Evolutionary conservation across 1,140 invertebrate genomes (phyloP).

Genomic region (Pseudomyrmex sp.): DNA sequence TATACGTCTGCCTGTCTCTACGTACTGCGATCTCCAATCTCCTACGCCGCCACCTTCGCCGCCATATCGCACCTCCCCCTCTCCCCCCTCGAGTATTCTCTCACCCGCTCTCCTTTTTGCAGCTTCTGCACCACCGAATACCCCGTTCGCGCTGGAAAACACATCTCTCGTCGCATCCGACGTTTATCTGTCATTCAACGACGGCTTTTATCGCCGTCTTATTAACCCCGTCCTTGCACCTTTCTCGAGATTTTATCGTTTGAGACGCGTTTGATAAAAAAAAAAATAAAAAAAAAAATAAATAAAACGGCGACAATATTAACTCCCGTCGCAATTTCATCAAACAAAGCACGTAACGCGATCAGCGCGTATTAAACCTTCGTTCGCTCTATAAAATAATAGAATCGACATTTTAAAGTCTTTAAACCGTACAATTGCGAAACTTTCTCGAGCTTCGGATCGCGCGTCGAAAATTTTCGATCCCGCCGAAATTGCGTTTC

Average conservation of each 20-base stretch:
- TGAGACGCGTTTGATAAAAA: conserved; percentile 16
- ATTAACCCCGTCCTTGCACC: conserved; percentile 14
- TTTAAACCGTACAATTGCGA: no score
- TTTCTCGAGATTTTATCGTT: conserved; percentile 23
- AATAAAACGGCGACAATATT: neutral
- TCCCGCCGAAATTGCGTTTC: neutral
- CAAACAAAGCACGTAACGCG: no score
- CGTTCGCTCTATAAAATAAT: no score
- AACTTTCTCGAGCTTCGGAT: no score
- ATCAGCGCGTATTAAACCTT: no score
- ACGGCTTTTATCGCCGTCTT: conserved; percentile 68
- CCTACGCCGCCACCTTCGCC: conserved; percentile 59
- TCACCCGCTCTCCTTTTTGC: conserved; percentile 3
- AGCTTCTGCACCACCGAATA: conserved; percentile 30
- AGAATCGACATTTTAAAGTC: no score
- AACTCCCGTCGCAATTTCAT: neutral
- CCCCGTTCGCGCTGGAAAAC: conserved; percentile 53
- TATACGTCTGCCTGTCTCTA: conserved; percentile 74
- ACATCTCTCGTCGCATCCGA: conserved; percentile 67
- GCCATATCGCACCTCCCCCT: neutral
- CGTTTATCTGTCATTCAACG: conserved; percentile 71
- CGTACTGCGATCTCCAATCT: conserved; percentile 71
- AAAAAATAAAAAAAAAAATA: neutral
- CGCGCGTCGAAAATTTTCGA: neutral
- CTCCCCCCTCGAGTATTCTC: neutral